Percentiles rank a stretch among this genome's conserved stretches.
Conservation (phyloP, 2,113 vertebrate species). For the Sapajus apella region DNA sequence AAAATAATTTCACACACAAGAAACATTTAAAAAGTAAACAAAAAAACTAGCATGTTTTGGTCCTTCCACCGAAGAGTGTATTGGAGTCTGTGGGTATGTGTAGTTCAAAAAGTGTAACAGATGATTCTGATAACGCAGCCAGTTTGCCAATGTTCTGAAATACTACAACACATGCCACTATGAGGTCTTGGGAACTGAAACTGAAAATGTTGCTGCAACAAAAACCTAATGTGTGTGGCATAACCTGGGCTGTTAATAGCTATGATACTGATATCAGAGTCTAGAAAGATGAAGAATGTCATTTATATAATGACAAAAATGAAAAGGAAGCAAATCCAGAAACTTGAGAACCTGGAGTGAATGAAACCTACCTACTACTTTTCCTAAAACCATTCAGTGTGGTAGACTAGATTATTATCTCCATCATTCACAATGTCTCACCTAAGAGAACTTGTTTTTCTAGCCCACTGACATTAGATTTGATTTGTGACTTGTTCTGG, state of each 20-base stretch:
- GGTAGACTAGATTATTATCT: background rate
- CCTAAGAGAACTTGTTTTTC: background rate
- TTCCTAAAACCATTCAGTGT: background rate
- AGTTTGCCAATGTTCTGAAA: background rate
- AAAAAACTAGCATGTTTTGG: background rate
- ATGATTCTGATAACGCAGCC: background rate
- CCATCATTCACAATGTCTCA: background rate
- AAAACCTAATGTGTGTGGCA: background rate
- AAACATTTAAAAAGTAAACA: constrained; percentile 14
- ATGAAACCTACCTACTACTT: background rate
- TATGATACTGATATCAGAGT: background rate
- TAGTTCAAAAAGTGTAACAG: background rate
- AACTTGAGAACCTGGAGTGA: background rate
- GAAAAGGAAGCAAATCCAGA: background rate
- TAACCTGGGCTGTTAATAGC: background rate
- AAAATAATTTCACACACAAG: background rate
- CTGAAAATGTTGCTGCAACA: background rate
- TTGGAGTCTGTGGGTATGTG: background rate
- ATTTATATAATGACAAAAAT: background rate
- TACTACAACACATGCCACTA: background rate
- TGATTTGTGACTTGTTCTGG: background rate
- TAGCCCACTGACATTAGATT: background rate
- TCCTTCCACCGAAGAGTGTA: background rate
- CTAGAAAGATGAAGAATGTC: background rate
- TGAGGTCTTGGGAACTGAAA: background rate